Evolutionary conservation across 2,888 invertebrate genomes (phyloP), one percentile per base, ranked within the genome.

Genomic region (Antitype chi): DNA sequence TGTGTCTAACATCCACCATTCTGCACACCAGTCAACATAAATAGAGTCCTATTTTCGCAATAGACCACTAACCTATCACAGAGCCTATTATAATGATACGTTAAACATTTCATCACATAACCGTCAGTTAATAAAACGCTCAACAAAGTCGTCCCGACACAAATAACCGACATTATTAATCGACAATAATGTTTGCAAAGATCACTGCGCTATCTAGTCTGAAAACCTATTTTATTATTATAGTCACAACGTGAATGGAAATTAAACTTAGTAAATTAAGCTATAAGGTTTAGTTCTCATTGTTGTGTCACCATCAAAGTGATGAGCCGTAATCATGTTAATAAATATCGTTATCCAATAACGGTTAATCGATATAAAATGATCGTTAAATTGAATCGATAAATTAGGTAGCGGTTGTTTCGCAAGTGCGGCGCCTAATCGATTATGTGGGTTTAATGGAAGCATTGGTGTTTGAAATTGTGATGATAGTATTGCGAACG

Each of bases 351-450:
- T 82, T 87, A 88, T 81, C 79, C 81, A 84, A 87, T 84, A 82
- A 88, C 82, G 55, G 80, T 80, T 85, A 85, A 87, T 88, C 87
- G 85, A 87, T 87, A 87, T 85, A 88, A 87, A 87, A 88, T 87
- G 78, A 87, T 84, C 84, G 87, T 87, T 85, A 87, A 88, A 88
- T 87, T 88, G 81, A 87, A 85, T 85, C 88, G 89, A 87, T 85
- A 79, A 81, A 86, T 88, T 86, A 82, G 74, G 77, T 82, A 86
- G 82, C 85, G 76, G 88, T 82, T 83, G 86, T 84, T 85, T 84
- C 78, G 74, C 71, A 86, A 86, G 76, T 84, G 84, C 76, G 86
- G 86, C 82, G 86, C 84, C 68, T 84, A 84, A 86, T 86, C 81
- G 84, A 80, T 86, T 86, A 82, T 73, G 78, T 70, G 52, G 57